Base-by-base conservation (phyloP, 2,888 invertebrate genomes). In the Drosophila pegasa region DNA sequence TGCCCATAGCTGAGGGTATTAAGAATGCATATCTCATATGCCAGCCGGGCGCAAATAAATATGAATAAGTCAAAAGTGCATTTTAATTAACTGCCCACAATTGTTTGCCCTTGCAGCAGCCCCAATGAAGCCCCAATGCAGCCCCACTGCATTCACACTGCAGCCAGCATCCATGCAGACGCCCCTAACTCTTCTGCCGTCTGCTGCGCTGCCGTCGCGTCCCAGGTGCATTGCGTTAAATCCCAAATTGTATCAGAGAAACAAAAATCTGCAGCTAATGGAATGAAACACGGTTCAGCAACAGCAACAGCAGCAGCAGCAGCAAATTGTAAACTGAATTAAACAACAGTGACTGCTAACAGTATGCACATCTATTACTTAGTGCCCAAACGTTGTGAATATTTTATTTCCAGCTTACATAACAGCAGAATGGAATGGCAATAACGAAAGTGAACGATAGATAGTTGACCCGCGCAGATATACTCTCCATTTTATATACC, bases 41-140 rank as follows among this genome's bases (percentile, higher is more conserved):
- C 58, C 80, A 64, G 57, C 48, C 52, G 65, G 38, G 64, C 41
- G 47, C 73, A 78, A 78, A 81, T 78, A 75, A 78, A 78, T 85
- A 79, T 87, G 86, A 82, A 83, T 82, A 85, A 79, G 65, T 85
- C 63, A 85, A 66, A 70, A 79, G 86, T 66, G 74, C 71, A 76
- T 82, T 87, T 83, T 82, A 83, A 83, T 83, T 83, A 87, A 87
- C 88, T 82, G 57, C 14, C 71, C 73, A 43, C 74, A 68, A 73
- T 69, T 62, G 62, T 67, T 63, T 33, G 56, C 29, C 31, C 47
- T 31, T 25, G 33, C 14, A 27, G 37, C 38, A 37, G 16, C 35
- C n/a, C n/a, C n/a, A n/a, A n/a, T n/a, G n/a, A n/a, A n/a, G n/a
- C n/a, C n/a, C n/a, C n/a, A n/a, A n/a, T n/a, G 6, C n/a, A 20